A percentile compares a stretch with the other conserved stretches of the same genome.
These are phyloP conservation scores for Ameiurus melas DNA, from an alignment of 2,113 vertebrate species.

Conservation along the genomic window DNA sequence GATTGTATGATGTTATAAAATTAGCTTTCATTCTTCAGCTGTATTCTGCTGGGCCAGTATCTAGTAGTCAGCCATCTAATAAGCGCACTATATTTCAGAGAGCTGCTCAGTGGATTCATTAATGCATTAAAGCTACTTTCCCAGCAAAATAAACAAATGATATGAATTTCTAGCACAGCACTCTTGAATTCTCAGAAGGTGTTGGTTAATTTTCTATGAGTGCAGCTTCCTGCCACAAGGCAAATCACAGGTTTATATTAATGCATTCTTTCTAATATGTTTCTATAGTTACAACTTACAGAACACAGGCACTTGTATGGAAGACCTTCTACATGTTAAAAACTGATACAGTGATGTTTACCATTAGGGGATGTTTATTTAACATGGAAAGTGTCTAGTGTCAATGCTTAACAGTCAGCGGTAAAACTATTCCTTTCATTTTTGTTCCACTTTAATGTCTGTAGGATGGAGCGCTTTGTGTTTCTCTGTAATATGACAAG, in stretches of 20 bases:
- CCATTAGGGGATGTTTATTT: not conserved
- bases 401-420: not conserved
- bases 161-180: not conserved
- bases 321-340: not conserved
- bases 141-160: not conserved
- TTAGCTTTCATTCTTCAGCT: not conserved
- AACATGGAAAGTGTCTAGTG: not conserved
- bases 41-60: not conserved
- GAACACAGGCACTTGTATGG: not conserved
- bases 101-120: not conserved
- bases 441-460: not conserved
- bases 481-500: not conserved
- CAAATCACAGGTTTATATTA: not conserved
- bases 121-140: not conserved
- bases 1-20: not conserved
- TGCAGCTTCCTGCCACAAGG: not conserved
- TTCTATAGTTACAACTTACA: slow-evolving; percentile 15
- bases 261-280: not conserved
- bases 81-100: not conserved
- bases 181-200: slow-evolving; percentile 4
- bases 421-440: not conserved
- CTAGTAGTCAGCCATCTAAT: not conserved
- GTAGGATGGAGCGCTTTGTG: not conserved
- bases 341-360: not conserved
- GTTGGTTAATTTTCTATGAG: not conserved